Evolutionary conservation across 2,888 invertebrate genomes (phyloP).

Genomic region (Campaea margaritaria): DNA sequence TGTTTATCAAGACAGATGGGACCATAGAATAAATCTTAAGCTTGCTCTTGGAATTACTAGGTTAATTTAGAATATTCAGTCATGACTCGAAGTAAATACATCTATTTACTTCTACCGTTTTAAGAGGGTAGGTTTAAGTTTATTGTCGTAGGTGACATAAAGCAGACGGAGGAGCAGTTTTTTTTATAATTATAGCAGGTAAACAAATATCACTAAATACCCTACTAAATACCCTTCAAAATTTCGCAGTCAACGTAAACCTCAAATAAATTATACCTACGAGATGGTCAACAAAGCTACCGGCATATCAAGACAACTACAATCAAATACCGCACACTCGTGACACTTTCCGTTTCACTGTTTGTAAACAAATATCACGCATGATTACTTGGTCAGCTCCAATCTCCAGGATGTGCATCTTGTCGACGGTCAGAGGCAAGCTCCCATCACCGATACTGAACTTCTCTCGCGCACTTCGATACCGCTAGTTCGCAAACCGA

Average conservation of each 20-base stretch:
- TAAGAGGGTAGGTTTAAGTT: too few species aligned
- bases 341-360: conserved; percentile 55
- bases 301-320: conserved; percentile 27
- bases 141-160: too few species aligned
- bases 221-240: too few species aligned
- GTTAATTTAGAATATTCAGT: too few species aligned
- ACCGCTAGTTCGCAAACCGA: conserved; percentile 30
- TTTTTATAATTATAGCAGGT: too few species aligned
- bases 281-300: background rate
- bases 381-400: conserved; percentile 80
- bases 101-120: too few species aligned
- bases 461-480: conserved; percentile 42
- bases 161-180: too few species aligned
- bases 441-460: conserved; percentile 60
- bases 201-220: too few species aligned
- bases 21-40: too few species aligned
- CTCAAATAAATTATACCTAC: background rate
- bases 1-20: too few species aligned
- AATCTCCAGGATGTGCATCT: conserved; percentile 82
- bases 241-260: background rate
- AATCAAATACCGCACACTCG: conserved; percentile 34
- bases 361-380: conserved; percentile 51
- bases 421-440: conserved; percentile 57
- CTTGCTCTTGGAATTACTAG: too few species aligned
- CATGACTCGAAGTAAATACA: too few species aligned